Percentiles rank a stretch among this genome's conserved stretches.
phyloP scores from a whole-genome alignment of 2,888 invertebrate genomes.

The Nemapogon koenigi region DNA sequence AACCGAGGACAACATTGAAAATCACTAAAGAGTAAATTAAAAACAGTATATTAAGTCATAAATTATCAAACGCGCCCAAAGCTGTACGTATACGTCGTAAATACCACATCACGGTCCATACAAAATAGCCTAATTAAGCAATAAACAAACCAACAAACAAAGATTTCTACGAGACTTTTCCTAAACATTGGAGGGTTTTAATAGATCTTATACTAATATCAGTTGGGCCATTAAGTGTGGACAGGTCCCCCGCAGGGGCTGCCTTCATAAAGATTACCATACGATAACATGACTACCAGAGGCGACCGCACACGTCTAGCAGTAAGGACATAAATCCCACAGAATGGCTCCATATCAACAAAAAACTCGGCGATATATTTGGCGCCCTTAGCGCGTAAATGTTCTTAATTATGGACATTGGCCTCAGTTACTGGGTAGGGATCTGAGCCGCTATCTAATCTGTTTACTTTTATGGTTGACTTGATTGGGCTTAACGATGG shows the following conservation, averaged over 20 bases:
- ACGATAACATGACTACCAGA: constrained; percentile 57
- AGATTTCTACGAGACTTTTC: constrained; percentile 23
- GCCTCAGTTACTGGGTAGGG: constrained; percentile 24
- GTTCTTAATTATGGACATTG: constrained; percentile 50
- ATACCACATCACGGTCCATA: constrained; percentile 59
- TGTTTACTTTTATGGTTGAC: too few species aligned
- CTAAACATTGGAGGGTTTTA: constrained; percentile 40
- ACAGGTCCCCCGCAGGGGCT: constrained; percentile 54
- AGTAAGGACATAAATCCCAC: constrained; percentile 52
- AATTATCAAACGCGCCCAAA: constrained; percentile 16
- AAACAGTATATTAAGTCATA: constrained; percentile 9
- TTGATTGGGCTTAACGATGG: too few species aligned
- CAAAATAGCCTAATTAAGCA: constrained; percentile 64
- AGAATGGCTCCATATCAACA: constrained; percentile 57
- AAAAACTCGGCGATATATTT: constrained; percentile 63
- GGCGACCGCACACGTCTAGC: constrained; percentile 52
- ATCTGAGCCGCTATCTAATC: constrained; percentile 50
- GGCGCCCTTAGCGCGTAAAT: constrained; percentile 61
- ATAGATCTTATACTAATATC: constrained; percentile 42
- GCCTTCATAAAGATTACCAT: constrained; percentile 58
- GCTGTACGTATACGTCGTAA: constrained; percentile 52
- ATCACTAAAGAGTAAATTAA: constrained; percentile 6
- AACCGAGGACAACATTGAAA: not conserved
- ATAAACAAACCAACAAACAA: constrained; percentile 62
- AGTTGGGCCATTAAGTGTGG: constrained; percentile 53